A percentile compares a stretch with the other conserved stretches of the same genome.
Evolutionary conservation across 2,797 vertebrate species (phyloP).

Genomic region (Chloroceryle inda): DNA sequence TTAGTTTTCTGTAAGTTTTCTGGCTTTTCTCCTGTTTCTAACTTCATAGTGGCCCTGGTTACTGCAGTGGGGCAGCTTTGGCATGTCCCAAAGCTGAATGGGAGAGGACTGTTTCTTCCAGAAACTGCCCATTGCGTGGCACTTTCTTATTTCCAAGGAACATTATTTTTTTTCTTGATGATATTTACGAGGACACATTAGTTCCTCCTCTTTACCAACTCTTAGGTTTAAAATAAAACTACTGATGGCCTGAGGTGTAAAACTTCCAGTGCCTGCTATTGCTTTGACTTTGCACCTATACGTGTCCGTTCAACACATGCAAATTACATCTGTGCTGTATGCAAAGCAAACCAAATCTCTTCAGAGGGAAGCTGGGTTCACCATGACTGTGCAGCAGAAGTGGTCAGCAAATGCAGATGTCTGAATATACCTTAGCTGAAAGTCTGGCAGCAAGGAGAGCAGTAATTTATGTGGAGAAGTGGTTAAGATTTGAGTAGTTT

Average conservation of each 20-base stretch:
- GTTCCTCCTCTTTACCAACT: neutral
- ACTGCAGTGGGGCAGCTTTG: neutral
- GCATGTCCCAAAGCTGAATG: neutral
- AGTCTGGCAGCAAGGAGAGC: neutral
- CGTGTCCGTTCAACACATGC: rapidly evolving
- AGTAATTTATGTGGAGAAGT: neutral
- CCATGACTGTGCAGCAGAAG: neutral
- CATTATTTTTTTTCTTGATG: neutral
- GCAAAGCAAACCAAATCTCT: neutral
- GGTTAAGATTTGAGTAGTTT: neutral
- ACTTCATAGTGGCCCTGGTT: neutral
- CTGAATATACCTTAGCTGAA: neutral
- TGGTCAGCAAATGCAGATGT: neutral
- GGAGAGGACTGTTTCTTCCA: neutral
- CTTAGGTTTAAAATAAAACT: neutral
- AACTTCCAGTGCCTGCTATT: neutral
- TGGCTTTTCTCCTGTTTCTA: neutral
- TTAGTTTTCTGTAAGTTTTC: too few species aligned
- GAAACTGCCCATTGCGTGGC: neutral
- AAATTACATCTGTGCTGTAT: neutral
- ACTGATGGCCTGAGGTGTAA: neutral
- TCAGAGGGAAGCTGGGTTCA: neutral
- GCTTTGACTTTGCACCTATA: neutral
- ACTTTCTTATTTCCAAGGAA: neutral
- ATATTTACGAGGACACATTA: neutral